Evolutionary conservation across 2,113 vertebrate genomes (phyloP).

Genomic region (Prinia subflava): DNA sequence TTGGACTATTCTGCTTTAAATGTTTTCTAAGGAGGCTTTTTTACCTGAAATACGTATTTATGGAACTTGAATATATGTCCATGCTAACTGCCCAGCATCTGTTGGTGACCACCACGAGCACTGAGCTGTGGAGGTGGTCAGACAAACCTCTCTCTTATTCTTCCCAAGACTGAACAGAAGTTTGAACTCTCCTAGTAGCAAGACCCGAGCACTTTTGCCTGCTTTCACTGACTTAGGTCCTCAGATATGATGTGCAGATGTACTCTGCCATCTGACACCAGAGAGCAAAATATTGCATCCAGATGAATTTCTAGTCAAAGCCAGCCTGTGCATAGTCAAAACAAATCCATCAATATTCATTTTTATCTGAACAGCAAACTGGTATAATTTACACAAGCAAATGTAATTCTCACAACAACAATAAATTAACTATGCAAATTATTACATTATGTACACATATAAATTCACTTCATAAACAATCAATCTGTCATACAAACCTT

Average conservation of each 20-base stretch:
- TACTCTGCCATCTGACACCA: neutral
- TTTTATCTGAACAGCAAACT: slow-evolving; percentile 27
- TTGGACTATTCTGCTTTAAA: neutral
- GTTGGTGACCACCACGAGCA: neutral
- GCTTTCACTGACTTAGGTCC: neutral
- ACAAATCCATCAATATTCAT: slow-evolving; percentile 16
- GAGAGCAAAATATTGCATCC: neutral
- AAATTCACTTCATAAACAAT: slow-evolving; percentile 27
- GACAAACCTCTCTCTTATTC: neutral
- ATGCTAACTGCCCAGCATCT: neutral
- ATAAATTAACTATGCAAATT: slow-evolving; percentile 34
- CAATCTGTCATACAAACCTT: neutral
- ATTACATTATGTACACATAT: slow-evolving; percentile 24
- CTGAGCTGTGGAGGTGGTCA: neutral
- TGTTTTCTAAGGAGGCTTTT: neutral
- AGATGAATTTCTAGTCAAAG: neutral
- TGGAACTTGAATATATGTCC: neutral
- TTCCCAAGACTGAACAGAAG: neutral
- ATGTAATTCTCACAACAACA: slow-evolving; percentile 1
- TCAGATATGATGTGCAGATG: neutral
- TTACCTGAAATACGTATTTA: neutral
- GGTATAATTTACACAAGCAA: slow-evolving; percentile 21
- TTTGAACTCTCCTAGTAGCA: neutral
- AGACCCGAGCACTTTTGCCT: neutral
- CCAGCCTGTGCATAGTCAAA: neutral